A percentile compares a stretch with the other conserved stretches of the same genome.
These are phyloP conservation scores for Nasonia longicornis DNA, from an alignment of 1,140 invertebrate species.

Conservation along the genomic window DNA sequence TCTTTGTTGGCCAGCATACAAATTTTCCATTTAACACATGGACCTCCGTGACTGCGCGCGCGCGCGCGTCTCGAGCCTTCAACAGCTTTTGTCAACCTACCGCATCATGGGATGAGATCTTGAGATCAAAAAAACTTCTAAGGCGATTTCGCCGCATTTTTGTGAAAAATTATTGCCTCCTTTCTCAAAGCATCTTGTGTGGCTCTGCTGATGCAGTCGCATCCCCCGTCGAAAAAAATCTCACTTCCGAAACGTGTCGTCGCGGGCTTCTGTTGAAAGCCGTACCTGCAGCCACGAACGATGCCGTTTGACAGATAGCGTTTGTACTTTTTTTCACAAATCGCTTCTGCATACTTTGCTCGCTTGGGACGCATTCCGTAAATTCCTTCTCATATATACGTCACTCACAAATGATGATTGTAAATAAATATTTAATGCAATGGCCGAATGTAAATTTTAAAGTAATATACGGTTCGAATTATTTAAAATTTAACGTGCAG, in stretches of 20 bases:
- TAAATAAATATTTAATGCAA: too few relatives aligned
- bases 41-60: slow-evolving; percentile 2
- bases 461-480: too few relatives aligned
- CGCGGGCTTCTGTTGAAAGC: neutral
- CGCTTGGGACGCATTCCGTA: neutral
- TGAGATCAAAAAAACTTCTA: slow-evolving; percentile 5
- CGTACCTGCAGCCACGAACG: neutral
- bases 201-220: neutral
- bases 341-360: neutral
- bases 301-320: neutral
- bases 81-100: slow-evolving; percentile 29
- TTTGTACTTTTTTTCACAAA: neutral
- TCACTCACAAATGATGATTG: too few relatives aligned
- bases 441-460: too few relatives aligned
- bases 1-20: neutral
- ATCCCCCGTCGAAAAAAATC: neutral
- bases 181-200: slow-evolving; percentile 15
- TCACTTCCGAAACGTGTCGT: neutral
- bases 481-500: too few relatives aligned
- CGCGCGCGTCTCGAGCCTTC: neutral
- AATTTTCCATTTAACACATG: slow-evolving; percentile 33
- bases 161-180: slow-evolving; percentile 21
- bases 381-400: too few relatives aligned
- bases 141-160: slow-evolving; percentile 26
- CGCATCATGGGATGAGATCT: slow-evolving; percentile 16